Base-by-base conservation (phyloP, 2,113 vertebrate species). In the Peromyscus californicus region DNA sequence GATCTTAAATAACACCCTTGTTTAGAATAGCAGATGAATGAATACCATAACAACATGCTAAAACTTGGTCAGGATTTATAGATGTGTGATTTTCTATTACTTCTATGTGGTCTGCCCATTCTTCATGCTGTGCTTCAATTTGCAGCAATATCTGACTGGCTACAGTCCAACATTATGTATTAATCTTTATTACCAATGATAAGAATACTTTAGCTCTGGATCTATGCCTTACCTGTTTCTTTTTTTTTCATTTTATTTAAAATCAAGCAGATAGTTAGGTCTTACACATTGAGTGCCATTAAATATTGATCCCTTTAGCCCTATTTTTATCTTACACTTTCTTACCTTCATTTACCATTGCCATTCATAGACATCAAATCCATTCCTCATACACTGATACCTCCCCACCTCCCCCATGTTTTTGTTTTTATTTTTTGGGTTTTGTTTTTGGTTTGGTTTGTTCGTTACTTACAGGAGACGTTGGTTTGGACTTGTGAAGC, bases 191-290 rank as follows among this genome's bases (percentile, higher is more conserved):
- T 36, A 86, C 21, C 39, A n/a, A n/a, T 39, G 11, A n/a, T 17
- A 94, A 63, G 13, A 63, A 51, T 5, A 69, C 10, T 45, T 86
- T n/a, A 57, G 1, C 0, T 74, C 76, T 87, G 13, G 26, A 22
- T 5, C 22, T 80, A 59, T 54, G 59, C 54, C 3, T 70, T 83
- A 33, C 17, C 31, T 12, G 1, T 15, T 59, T 87, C 42, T 45
- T 67, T 65, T 89, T 61, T 54, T 95, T 26, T 91, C 42, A 65
- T 42, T 91, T 84, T 76, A 13, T 84, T 57, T 67, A 88, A 88
- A 72, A 63, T 70, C 69, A 45, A 31, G 24, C 42, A 85, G 1
- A n/a, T 54, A 36, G 5, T 42, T 87, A 48, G 80, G 36, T n/a
- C 59, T 33, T 88, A 15, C 39, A 91, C 48, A 45, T 69, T 76